Evolutionary conservation across 2,888 invertebrate species (phyloP).

Genomic region (Ormyrus thymus): DNA sequence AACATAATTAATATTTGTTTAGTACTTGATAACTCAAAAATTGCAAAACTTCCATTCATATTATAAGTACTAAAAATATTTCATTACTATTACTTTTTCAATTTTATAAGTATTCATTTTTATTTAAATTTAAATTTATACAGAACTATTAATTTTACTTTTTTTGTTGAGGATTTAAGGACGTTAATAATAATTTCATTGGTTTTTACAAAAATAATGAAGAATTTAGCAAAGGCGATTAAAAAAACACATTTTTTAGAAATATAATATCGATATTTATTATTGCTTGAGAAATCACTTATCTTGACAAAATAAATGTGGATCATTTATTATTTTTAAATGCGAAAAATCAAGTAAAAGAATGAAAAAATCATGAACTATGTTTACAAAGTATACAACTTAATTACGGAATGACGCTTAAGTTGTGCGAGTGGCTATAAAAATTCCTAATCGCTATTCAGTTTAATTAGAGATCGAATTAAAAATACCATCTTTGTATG

Average conservation of each 20-base stretch:
- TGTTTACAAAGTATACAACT: slow-evolving; percentile 25
- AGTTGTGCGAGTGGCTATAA: slow-evolving; percentile 35
- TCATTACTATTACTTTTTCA: too few species aligned
- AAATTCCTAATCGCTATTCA: slow-evolving; percentile 11
- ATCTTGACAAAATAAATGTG: slow-evolving; percentile 40
- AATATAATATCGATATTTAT: slow-evolving; percentile 48
- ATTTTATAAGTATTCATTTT: too few species aligned
- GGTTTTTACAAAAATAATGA: neutral
- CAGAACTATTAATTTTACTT: too few species aligned
- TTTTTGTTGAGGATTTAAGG: too few species aligned
- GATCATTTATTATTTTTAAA: slow-evolving; percentile 33
- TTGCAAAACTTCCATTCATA: too few species aligned
- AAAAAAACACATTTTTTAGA: slow-evolving; percentile 30
- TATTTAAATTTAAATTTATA: too few species aligned
- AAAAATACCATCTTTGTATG: neutral
- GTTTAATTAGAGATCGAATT: slow-evolving; percentile 12
- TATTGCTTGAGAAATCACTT: slow-evolving; percentile 51
- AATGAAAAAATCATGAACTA: slow-evolving; percentile 46
- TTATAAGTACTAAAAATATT: too few species aligned
- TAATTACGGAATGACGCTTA: slow-evolving; percentile 25
- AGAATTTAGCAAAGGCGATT: neutral
- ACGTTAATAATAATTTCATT: too few species aligned
- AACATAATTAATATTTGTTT: too few species aligned
- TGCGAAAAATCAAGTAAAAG: slow-evolving; percentile 35
- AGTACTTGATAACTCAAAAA: too few species aligned